Evolutionary conservation across 2,113 vertebrate species (phyloP).

Genomic region (Chaetodon trifascialis): DNA sequence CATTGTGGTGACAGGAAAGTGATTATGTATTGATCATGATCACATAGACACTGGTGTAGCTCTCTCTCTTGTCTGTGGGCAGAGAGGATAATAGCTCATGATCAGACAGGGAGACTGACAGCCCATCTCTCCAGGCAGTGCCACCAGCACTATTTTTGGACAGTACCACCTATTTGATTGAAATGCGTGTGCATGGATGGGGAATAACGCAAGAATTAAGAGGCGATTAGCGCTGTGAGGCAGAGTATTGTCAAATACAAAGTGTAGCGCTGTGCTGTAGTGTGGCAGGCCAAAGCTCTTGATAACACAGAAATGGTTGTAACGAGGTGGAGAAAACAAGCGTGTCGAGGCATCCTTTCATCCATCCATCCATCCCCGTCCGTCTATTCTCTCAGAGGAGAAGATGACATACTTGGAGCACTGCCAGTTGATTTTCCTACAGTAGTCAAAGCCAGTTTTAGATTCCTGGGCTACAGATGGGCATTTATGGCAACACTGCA

Average conservation of each 20-base stretch:
- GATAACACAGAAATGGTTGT: slow-evolving; percentile 72
- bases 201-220: slow-evolving; percentile 69
- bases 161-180: slow-evolving; percentile 72
- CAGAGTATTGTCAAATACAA: slow-evolving; percentile 69
- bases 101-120: slow-evolving; percentile 75
- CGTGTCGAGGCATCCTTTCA: slow-evolving; percentile 66
- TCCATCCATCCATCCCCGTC: slow-evolving; percentile 66
- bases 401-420: slow-evolving; percentile 76
- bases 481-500: slow-evolving; percentile 68
- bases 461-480: slow-evolving; percentile 69
- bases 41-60: slow-evolving; percentile 74
- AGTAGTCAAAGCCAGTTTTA: slow-evolving; percentile 57
- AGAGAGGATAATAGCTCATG: slow-evolving; percentile 78
- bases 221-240: slow-evolving; percentile 70
- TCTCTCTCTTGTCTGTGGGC: slow-evolving; percentile 66
- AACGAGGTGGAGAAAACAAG: slow-evolving; percentile 76
- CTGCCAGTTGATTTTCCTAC: slow-evolving; percentile 58
- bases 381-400: slow-evolving; percentile 61
- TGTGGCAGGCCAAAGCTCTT: slow-evolving; percentile 69
- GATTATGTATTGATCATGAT: slow-evolving; percentile 83
- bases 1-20: slow-evolving; percentile 76
- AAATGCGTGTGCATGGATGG: slow-evolving; percentile 53
- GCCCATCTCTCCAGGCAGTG: slow-evolving; percentile 65
- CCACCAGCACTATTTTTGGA: slow-evolving; percentile 73
- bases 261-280: slow-evolving; percentile 49